Evolutionary conservation across 1,140 invertebrate species (phyloP).

Genomic region (Arion vulgaris): DNA sequence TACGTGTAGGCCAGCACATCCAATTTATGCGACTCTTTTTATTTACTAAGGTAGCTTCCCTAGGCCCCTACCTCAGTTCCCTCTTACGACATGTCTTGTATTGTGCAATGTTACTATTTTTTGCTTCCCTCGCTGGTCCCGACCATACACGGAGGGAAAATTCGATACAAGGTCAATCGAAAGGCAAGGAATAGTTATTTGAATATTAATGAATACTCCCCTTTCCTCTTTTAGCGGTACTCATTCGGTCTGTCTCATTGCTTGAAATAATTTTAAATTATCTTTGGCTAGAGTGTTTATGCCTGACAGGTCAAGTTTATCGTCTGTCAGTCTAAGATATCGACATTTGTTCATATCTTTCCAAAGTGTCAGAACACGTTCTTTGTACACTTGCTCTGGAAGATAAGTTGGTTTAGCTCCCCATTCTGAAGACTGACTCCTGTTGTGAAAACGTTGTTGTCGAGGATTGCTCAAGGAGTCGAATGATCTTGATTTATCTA

Average conservation of each 20-base stretch:
- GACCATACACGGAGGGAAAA: no score
- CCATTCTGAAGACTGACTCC: conserved; percentile 33
- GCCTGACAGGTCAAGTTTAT: conserved; percentile 54
- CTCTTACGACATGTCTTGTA: no score
- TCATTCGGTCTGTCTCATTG: conserved; percentile 16
- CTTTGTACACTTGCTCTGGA: conserved; percentile 56
- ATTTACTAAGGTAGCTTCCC: no score
- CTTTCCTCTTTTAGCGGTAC: conserved; percentile 31
- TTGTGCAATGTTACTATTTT: no score
- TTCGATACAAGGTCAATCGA: no score
- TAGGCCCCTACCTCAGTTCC: no score
- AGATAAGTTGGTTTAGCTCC: conserved; percentile 52
- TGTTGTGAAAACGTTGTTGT: not conserved
- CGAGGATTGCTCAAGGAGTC: not conserved
- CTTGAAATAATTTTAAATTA: conserved; percentile 48
- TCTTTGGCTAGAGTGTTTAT: conserved; percentile 54
- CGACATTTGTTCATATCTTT: conserved; percentile 58
- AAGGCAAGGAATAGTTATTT: no score
- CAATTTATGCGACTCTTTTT: no score
- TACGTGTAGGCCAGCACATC: no score
- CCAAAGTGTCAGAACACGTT: conserved; percentile 52
- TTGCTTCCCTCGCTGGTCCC: no score
- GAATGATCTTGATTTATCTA: not conserved
- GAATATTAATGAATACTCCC: no score
- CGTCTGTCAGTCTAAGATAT: conserved; percentile 53